Evolutionary conservation across 2,888 invertebrate genomes (phyloP), one percentile per base, ranked within the genome.

Genomic region (Petrolisthes cinctipes): DNA sequence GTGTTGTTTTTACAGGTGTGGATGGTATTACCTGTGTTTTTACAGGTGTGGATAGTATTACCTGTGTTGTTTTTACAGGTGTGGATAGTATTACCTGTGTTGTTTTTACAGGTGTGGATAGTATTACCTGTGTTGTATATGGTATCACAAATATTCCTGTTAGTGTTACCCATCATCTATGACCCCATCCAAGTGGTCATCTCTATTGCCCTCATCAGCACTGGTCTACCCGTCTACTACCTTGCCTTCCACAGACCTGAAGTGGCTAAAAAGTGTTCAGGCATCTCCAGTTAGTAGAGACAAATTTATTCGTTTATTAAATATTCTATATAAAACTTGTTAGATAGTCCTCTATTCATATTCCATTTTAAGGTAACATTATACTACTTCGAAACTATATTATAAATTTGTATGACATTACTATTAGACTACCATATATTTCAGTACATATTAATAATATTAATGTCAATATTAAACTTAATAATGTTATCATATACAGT

Each of bases 31-130:
- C 37, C 0, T 0, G 37, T 37, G 37, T 37, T 37, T 37, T 37
- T 37, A 37, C 73, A 83, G 83, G 83, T 83, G 71, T 83, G 83
- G 83, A 20, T 83, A 54, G 54, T n/a, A 20, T 73, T 83, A 54
- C 83, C 73, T 1, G 73, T 83, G 73, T n/a, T 83, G 54, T 83
- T 71, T 66, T 4, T 14, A 51, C 17, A 56, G 54, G 54, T 54
- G 54, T 53, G 53, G 23, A 54, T 83, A 54, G 71, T 83, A 20
- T 23, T 83, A 56, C 53, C 37, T 37, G 37, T 37, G 37, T 61
- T 61, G 61, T 9, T 61, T 14, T 6, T 61, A 14, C 61, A 79
- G 79, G 79, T 79, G 54, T 79, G 53, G 54, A n/a, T 79, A n/a
- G 73, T 73, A n/a, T n/a, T 79, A n/a, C 79, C 79, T 9, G 54